A percentile compares a stretch with the other conserved stretches of the same genome.
Conservation (phyloP, 2,113 vertebrate species). For the Cnemophilus loriae region DNA sequence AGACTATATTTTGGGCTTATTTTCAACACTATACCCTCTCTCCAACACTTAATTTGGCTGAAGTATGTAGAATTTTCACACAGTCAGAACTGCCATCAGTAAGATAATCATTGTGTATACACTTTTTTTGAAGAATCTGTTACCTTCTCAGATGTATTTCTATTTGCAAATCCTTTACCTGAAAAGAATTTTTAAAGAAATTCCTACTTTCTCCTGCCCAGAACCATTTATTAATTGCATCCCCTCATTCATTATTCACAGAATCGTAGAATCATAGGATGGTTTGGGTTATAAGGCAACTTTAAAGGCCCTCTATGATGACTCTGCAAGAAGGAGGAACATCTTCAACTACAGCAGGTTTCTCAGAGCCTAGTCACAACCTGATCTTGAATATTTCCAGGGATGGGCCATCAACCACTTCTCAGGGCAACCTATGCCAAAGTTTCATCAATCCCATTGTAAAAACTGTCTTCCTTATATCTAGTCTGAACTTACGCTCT, state of each 20-base stretch:
- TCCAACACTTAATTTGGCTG: neutral
- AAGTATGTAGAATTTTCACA: neutral
- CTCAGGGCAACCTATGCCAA: neutral
- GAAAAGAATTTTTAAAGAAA: neutral
- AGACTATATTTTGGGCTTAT: neutral
- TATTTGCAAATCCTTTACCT: neutral
- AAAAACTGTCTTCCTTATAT: neutral
- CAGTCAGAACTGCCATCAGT: neutral
- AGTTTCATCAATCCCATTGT: accelerated
- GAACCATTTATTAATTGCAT: neutral
- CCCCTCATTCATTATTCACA: neutral
- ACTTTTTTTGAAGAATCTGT: neutral
- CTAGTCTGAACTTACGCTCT: neutral
- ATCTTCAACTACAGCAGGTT: neutral
- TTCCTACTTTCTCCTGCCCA: neutral
- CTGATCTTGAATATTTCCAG: neutral
- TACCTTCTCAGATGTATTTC: neutral
- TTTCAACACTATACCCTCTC: neutral
- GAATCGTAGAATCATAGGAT: neutral
- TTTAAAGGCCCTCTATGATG: neutral
- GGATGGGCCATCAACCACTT: neutral
- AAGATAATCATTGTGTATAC: neutral
- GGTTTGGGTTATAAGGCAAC: neutral
- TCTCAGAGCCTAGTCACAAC: accelerated
- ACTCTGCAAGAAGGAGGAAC: neutral